Percentiles rank a stretch among this genome's conserved stretches.
Conservation (phyloP, 2,797 vertebrate species). For the Graptemys geographica region DNA sequence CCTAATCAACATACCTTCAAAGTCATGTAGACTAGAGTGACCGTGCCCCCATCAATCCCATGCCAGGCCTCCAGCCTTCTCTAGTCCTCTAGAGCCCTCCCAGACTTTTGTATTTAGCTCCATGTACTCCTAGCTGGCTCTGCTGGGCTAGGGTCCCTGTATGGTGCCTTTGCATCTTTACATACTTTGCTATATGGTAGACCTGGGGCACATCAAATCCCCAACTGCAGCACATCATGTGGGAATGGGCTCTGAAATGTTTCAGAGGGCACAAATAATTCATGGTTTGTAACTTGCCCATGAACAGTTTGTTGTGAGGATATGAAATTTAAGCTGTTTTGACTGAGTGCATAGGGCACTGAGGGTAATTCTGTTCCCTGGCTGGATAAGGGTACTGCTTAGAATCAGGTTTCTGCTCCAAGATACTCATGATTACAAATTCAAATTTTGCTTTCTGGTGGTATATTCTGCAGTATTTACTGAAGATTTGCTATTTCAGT, state of each 20-base stretch:
- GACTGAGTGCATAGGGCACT: accelerated
- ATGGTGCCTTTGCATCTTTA: background rate
- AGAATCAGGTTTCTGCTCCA: background rate
- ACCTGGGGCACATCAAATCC: background rate
- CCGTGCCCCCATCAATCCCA: background rate
- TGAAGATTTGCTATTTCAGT: background rate
- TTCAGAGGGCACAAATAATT: background rate
- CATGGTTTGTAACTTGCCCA: background rate
- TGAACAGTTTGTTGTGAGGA: background rate
- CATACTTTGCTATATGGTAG: background rate
- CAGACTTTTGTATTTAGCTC: background rate
- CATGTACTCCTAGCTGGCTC: background rate
- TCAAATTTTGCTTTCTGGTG: background rate
- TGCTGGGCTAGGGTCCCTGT: background rate
- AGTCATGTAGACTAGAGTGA: background rate
- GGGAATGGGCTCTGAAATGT: background rate
- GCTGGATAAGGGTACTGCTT: background rate
- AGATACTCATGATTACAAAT: accelerated
- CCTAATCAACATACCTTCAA: background rate
- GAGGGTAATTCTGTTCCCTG: background rate
- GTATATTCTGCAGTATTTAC: background rate
- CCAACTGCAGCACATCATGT: accelerated
- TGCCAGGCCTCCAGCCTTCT: background rate
- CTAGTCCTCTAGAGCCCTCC: background rate
- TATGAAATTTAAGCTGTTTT: background rate